Percentiles rank a stretch among this genome's conserved stretches.
These are phyloP conservation scores for Euwallacea similis DNA, from an alignment of 1,140 invertebrate species.

Conservation along the genomic window DNA sequence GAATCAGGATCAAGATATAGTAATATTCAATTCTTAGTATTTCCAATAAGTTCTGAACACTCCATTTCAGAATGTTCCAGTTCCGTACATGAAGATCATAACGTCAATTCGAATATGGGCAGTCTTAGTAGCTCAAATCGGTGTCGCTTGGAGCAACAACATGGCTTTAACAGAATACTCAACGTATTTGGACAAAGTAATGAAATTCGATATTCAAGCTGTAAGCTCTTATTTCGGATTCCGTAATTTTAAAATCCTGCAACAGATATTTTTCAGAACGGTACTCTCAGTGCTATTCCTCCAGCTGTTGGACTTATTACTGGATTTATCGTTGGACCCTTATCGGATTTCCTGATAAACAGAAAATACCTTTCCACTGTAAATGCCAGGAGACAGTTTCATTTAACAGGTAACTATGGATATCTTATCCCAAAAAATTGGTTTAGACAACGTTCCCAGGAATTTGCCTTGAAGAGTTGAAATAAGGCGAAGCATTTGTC, in stretches of 20 bases:
- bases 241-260: neutral
- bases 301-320: conserved; percentile 73
- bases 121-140: conserved; percentile 76
- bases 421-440: neutral
- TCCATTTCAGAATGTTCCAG: conserved; percentile 46
- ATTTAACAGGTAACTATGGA: conserved; percentile 59
- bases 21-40: conserved; percentile 50
- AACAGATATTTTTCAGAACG: conserved; percentile 62
- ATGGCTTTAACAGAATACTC: conserved; percentile 89
- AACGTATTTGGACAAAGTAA: conserved; percentile 80
- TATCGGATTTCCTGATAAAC: conserved; percentile 64
- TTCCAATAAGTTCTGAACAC: conserved; percentile 43
- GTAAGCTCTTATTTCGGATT: conserved; percentile 10
- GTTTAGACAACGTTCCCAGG: too few species aligned
- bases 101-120: conserved; percentile 80
- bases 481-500: too few species aligned
- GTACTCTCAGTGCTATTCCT: conserved; percentile 73
- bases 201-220: conserved; percentile 73
- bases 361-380: conserved; percentile 59
- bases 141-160: conserved; percentile 91
- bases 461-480: too few species aligned
- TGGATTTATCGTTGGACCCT: conserved; percentile 64
- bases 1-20: conserved; percentile 52
- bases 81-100: conserved; percentile 76
- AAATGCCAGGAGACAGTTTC: conserved; percentile 64